Evolutionary conservation across 2,797 vertebrate genomes (phyloP).

Genomic region (Lerista edwardsae): DNA sequence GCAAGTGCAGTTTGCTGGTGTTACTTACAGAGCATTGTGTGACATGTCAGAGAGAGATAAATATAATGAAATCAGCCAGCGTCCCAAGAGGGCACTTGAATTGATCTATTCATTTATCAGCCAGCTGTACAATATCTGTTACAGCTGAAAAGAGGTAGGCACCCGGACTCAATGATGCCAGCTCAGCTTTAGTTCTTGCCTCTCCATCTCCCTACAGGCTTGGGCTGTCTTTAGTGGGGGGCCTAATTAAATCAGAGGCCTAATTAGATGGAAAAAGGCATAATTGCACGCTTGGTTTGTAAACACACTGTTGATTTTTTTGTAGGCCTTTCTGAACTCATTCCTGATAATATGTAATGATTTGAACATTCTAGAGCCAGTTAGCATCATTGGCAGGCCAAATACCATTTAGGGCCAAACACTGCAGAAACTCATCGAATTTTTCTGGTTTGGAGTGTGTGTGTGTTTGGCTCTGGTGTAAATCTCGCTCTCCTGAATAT

Average conservation of each 20-base stretch:
- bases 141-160: background rate
- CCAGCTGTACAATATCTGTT: slow-evolving; percentile 21
- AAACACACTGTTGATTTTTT: background rate
- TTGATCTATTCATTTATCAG: slow-evolving; percentile 28
- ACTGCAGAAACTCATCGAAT: no score
- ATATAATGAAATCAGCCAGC: slow-evolving; percentile 26
- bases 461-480: no score
- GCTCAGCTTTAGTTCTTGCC: background rate
- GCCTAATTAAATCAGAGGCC: slow-evolving; percentile 2
- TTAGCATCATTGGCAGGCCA: background rate
- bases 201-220: background rate
- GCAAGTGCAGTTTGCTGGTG: slow-evolving; percentile 2
- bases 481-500: no score
- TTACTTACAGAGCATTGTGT: slow-evolving; percentile 1
- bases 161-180: background rate
- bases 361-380: background rate
- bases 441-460: no score
- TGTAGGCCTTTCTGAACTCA: background rate
- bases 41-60: slow-evolving; percentile 5
- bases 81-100: slow-evolving; percentile 4
- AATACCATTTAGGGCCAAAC: background rate
- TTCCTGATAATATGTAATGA: background rate
- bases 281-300: background rate
- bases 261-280: background rate
- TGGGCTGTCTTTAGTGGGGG: background rate